These are phyloP conservation scores for Apogon hyalosoma DNA, from an alignment of 2,797 vertebrate species.

Conservation along the genomic window DNA sequence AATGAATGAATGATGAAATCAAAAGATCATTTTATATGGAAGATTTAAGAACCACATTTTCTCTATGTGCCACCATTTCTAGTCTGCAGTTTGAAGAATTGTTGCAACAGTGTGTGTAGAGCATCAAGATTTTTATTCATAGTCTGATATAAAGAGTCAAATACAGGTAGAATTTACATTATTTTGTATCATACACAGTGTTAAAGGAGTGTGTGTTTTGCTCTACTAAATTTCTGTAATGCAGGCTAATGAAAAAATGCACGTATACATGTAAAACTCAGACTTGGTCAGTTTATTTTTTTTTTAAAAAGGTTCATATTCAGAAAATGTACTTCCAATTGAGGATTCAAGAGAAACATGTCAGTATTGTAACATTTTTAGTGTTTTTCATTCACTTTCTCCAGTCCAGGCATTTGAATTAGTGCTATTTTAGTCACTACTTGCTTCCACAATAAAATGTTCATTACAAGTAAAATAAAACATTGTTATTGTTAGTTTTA, in stretches of 20 bases:
- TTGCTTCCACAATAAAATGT: neutral
- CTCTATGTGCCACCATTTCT: neutral
- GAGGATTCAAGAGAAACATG: neutral
- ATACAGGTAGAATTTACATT: constrained; percentile 3
- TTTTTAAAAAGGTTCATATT: neutral
- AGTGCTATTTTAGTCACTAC: constrained; percentile 3
- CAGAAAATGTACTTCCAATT: neutral
- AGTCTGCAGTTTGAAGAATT: neutral
- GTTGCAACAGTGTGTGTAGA: neutral
- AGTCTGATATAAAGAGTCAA: neutral
- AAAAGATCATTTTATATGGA: neutral
- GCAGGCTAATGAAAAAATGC: too few relatives aligned
- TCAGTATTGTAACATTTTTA: neutral
- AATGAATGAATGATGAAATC: too few relatives aligned
- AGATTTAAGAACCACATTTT: too few relatives aligned
- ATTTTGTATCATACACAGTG: neutral
- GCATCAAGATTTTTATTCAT: neutral
- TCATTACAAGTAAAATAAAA: constrained; percentile 21
- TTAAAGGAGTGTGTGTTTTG: neutral
- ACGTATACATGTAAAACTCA: too few relatives aligned
- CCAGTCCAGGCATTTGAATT: constrained; percentile 10
- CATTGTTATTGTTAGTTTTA: constrained; percentile 2
- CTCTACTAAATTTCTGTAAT: constrained; percentile 12
- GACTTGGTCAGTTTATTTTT: too few relatives aligned
- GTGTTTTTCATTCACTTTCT: neutral